Conservation (phyloP, 2,113 vertebrate genomes). For the Nothobranchius furzeri region DNA sequence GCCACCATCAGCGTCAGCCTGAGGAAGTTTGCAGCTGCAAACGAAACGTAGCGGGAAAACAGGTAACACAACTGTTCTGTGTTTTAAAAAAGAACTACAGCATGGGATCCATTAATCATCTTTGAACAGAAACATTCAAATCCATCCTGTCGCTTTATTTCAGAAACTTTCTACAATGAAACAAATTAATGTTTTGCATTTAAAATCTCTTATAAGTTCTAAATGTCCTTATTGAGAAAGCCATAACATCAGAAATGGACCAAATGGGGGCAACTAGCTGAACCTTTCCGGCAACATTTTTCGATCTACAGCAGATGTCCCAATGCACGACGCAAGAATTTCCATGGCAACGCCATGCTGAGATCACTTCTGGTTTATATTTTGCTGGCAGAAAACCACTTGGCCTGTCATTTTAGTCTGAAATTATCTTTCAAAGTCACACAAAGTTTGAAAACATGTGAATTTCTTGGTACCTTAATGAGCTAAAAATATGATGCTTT, state of each 20-base stretch:
- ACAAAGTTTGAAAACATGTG: slow-evolving; percentile 32
- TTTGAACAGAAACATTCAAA: neutral
- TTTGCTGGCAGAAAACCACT: slow-evolving; percentile 6
- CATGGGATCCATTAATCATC: neutral
- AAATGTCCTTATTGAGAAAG: neutral
- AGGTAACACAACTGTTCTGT: too few species aligned
- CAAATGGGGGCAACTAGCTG: neutral
- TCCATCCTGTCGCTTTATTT: neutral
- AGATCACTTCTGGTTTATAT: neutral
- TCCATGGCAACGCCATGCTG: slow-evolving; percentile 60
- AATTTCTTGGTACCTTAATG: neutral
- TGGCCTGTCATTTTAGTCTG: slow-evolving; percentile 18
- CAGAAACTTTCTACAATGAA: neutral
- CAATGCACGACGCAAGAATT: neutral
- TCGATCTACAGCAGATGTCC: slow-evolving; percentile 40
- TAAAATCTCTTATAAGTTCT: neutral
- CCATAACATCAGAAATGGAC: slow-evolving; percentile 9
- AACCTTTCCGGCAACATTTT: slow-evolving; percentile 5
- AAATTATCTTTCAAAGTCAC: slow-evolving; percentile 6
- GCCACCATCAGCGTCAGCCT: too few species aligned
- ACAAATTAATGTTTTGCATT: neutral
- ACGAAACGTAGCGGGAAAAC: too few species aligned
- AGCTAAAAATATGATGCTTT: neutral
- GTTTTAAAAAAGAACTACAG: too few species aligned
- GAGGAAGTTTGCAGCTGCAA: too few species aligned